phyloP scores from a whole-genome alignment of 2,888 invertebrate species.

The Lagria hirta region DNA sequence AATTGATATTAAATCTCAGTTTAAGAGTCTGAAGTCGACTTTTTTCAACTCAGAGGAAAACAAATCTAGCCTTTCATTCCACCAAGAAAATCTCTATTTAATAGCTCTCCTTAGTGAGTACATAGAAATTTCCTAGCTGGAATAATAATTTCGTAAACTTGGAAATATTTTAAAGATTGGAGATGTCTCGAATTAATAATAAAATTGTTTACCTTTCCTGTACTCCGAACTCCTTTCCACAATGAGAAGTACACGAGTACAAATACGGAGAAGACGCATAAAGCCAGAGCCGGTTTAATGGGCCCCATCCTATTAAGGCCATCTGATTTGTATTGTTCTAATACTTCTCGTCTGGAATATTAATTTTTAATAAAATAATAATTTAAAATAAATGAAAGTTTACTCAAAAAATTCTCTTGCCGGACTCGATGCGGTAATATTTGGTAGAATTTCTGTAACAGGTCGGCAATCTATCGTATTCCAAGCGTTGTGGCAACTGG shows the following conservation, averaged over 20 bases:
- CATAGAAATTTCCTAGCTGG: slow-evolving; percentile 1
- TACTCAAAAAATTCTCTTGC: slow-evolving; percentile 89
- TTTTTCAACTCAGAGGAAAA: no score
- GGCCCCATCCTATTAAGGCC: slow-evolving; percentile 87
- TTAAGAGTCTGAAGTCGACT: no score
- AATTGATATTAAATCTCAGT: no score
- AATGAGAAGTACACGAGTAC: slow-evolving; percentile 92
- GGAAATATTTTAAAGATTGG: background rate
- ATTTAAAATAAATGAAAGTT: slow-evolving; percentile 48
- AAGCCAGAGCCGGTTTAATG: slow-evolving; percentile 83
- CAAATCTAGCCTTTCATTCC: no score
- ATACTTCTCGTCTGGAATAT: slow-evolving; percentile 73
- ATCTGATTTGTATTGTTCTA: slow-evolving; percentile 79
- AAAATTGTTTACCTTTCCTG: slow-evolving; percentile 95
- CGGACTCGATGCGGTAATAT: slow-evolving; percentile 69
- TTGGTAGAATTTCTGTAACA: slow-evolving; percentile 54
- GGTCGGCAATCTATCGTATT: slow-evolving; percentile 77
- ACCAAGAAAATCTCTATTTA: slow-evolving; percentile 12
- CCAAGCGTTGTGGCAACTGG: slow-evolving; percentile 83
- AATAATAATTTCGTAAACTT: background rate
- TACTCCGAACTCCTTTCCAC: slow-evolving; percentile 92
- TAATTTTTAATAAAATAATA: slow-evolving; percentile 3
- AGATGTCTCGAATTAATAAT: background rate
- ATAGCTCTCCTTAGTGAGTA: slow-evolving; percentile 6
- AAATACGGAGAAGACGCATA: slow-evolving; percentile 90